Conservation (phyloP, 2,797 vertebrate species). For the Carapus acus region DNA sequence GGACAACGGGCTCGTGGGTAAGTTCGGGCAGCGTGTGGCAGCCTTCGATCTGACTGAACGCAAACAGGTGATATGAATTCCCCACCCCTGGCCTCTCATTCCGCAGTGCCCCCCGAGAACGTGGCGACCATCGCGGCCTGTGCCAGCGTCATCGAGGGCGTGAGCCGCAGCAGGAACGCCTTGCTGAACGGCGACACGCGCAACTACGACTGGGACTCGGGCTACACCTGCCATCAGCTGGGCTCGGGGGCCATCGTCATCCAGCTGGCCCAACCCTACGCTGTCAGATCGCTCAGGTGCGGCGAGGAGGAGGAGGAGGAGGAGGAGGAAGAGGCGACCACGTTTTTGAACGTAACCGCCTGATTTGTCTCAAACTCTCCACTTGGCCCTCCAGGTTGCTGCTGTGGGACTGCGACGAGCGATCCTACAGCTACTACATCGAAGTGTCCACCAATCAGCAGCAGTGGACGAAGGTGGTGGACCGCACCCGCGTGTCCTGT, state of each 20-base stretch:
- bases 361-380: no score
- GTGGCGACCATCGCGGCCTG: slow-evolving; percentile 87
- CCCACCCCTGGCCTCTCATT: not conserved
- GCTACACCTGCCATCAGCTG: slow-evolving; percentile 97
- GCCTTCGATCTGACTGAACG: no score
- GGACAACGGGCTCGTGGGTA: slow-evolving; percentile 89
- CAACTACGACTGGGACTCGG: slow-evolving; percentile 98
- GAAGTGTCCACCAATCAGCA: slow-evolving; percentile 94
- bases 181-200: slow-evolving; percentile 94
- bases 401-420: slow-evolving; percentile 97
- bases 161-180: slow-evolving; percentile 93
- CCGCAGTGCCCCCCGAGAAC: slow-evolving; percentile 85
- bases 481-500: slow-evolving; percentile 88
- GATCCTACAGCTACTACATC: slow-evolving; percentile 95
- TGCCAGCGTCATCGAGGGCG: slow-evolving; percentile 93
- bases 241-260: slow-evolving; percentile 95
- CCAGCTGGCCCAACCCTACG: slow-evolving; percentile 93
- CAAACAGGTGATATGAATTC: no score
- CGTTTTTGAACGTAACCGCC: no score
- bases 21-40: not conserved
- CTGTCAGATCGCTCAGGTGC: slow-evolving; percentile 84
- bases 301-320: no score
- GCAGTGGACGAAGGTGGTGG: slow-evolving; percentile 89
- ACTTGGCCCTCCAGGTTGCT: slow-evolving; percentile 73
- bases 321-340: no score